Evolutionary conservation across 2,113 vertebrate species (phyloP), one percentile per base, ranked within the genome.

Genomic region (Indri indri): DNA sequence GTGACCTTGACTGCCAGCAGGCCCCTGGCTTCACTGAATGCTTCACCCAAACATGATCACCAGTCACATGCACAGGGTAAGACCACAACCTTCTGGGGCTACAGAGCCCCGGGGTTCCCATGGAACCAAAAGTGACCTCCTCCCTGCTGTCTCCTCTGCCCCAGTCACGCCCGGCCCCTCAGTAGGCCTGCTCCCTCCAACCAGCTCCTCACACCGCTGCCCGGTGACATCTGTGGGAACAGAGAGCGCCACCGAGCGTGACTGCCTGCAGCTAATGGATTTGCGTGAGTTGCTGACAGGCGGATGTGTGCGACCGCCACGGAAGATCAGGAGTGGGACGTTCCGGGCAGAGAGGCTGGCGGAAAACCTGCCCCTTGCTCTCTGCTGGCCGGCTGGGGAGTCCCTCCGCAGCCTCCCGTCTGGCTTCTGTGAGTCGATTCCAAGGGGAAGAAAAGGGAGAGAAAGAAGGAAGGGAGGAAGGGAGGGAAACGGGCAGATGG

Each of bases 181-280:
- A 32, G 1, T 0, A 17, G 0, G 23, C 32, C 97, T 76, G 92
- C 40, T 83, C 92, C 97, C 34, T 95, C 88, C 66, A 97, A 97
- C 91, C 93, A 92, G 37, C 14, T 13, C 54, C 71, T 90, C 66
- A 40, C 12, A 66, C n/a, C 1, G 0, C 65, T 57, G 88, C 47
- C 42, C 50, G 65, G 97, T 96, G 97, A 98, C 98, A 98, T 98
- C 98, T 98, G 97, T 98, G 98, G 96, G 97, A 98, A 98, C 97
- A 95, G 85, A 85, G 96, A 96, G 90, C 94, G 94, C 93, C 97
- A 97, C 61, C 13, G 90, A 97, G 97, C 85, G 34, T 98, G 97
- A 98, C 98, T 97, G 90, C 97, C 97, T 96, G 95, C 89, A 96
- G 96, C 97, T 98, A 98, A 98, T 90, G 98, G 98, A 98, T 98